Conservation (phyloP, 2,113 vertebrate species). For the Acrocephalus kingi region DNA sequence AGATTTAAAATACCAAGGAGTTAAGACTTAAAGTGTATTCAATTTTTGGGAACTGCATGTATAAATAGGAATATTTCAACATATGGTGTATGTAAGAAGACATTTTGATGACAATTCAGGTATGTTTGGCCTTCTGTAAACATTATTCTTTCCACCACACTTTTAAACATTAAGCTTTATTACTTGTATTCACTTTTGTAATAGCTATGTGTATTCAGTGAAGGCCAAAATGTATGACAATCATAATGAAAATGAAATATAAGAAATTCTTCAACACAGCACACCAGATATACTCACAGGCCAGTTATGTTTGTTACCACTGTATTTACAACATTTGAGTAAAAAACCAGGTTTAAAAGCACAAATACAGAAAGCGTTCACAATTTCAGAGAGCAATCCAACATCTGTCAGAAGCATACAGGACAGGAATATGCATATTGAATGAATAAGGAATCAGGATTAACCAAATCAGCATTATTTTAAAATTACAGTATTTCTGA, state of each 20-base stretch:
- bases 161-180: background rate
- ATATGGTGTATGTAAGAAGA: background rate
- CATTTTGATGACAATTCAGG: background rate
- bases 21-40: background rate
- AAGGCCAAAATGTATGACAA: background rate
- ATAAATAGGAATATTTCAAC: background rate
- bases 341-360: background rate
- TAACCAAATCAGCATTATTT: background rate
- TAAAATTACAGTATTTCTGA: background rate
- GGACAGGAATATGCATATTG: background rate
- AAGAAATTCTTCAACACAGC: background rate
- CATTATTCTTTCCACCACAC: fast-evolving
- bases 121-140: background rate
- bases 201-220: background rate
- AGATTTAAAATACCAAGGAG: background rate
- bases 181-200: background rate
- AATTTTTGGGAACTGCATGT: background rate
- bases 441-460: background rate
- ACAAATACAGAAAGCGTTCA: background rate
- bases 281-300: background rate
- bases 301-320: background rate
- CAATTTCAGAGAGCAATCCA: background rate
- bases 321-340: background rate
- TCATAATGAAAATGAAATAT: background rate
- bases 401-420: background rate